Evolutionary conservation across 2,113 vertebrate genomes (phyloP), one percentile per base, ranked within the genome.

Genomic region (Micromys minutus): DNA sequence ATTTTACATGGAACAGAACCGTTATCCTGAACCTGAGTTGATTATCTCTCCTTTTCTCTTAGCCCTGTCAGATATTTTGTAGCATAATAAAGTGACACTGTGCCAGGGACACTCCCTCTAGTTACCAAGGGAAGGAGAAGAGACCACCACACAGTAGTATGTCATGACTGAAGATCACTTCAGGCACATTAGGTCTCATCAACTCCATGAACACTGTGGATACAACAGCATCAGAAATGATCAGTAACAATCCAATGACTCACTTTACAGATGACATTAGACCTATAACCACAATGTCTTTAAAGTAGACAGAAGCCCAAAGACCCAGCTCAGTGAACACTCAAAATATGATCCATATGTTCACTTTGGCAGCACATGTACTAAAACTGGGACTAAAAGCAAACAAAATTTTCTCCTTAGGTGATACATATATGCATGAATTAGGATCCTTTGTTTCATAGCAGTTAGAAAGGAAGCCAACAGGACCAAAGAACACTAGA

Each of bases 71-170:
- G 39, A 39, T 71, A 87, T 95, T 95, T 65, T 75, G n/a, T 24
- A 89, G 2, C 19, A 12, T 88, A 36, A 80, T 52, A 5, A 93
- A 91, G 71, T 93, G 52, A 57, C 10, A n/a, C 11, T 83, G 12
- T 39, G 24, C n/a, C 36, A 98, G 99, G 98, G 98, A 98, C 94
- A 99, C 99, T 0, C 98, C 99, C 94, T 98, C 98, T 98, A 99
- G 99, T 97, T 98, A 99, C 98, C 86, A 98, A 87, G 99, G 98
- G 26, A 95, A 98, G 3, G 99, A 99, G 90, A 98, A 99, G 9
- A 98, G 98, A 86, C 98, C 99, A 90, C 98, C 98, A 96, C 99
- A 99, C 4, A 99, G 99, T 97, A 99, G 99, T 98, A 98, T 98
- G 98, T 99, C 99, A 0, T 98, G 98, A 0, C 99, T 99, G 15